Percentiles rank a stretch among this genome's conserved stretches.
Evolutionary conservation across 2,888 invertebrate genomes (phyloP).

Genomic region (Pycnomerus fuliginosus): DNA sequence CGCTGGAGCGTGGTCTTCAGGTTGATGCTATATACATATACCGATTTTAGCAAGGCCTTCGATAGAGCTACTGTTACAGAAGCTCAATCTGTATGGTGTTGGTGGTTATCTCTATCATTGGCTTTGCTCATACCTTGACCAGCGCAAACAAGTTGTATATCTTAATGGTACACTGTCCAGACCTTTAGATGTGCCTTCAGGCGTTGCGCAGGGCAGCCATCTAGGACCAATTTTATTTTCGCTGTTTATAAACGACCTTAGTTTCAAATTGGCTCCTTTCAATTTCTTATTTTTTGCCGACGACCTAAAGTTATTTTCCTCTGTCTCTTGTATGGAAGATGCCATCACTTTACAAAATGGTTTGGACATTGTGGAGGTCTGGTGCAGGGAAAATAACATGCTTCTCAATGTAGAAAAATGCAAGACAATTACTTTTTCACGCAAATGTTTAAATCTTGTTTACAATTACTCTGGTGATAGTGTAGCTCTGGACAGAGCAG

Average conservation of each 20-base stretch:
- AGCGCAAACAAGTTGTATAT: background rate
- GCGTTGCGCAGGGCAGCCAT: background rate
- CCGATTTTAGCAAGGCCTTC: background rate
- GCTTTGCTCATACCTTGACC: background rate
- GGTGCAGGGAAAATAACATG: background rate
- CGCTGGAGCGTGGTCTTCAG: background rate
- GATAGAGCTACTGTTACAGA: too few relatives aligned
- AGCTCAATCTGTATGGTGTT: too few relatives aligned
- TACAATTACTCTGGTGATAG: background rate
- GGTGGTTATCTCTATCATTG: background rate
- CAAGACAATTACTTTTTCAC: background rate
- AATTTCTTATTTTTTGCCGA: background rate
- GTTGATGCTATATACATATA: background rate
- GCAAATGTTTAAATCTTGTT: background rate
- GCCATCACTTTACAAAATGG: background rate
- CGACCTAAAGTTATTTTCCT: background rate
- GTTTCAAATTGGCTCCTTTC: background rate
- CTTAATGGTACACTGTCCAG: background rate
- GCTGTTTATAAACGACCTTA: background rate
- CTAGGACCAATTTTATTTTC: background rate
- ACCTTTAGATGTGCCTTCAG: background rate
- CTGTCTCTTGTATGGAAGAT: background rate
- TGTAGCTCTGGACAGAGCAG: background rate
- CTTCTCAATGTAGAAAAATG: background rate
- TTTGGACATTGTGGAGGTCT: too few relatives aligned